Base-by-base conservation (phyloP, 2,797 vertebrate species). In the Propithecus deckenii region DNA sequence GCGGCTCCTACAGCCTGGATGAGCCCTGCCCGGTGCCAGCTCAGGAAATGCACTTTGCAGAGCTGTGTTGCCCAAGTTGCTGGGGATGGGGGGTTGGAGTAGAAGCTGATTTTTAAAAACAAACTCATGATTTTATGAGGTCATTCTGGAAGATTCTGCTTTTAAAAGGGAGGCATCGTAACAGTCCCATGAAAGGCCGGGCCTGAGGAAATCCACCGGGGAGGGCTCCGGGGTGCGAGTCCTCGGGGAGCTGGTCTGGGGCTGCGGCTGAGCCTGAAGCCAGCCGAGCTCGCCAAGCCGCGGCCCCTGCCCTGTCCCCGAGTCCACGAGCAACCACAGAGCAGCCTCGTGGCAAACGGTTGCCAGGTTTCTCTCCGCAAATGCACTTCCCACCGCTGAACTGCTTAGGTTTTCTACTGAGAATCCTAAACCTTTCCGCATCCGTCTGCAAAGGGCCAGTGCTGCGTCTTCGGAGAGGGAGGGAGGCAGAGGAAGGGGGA, bases 161-260 rank as follows among this genome's bases (percentile, higher is more conserved):
- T 75, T 38, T 50, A 69, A 71, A 65, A 52, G 15, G 43, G 38
- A 63, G 17, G 15, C 25, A 41, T 71, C 63, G 4, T 87, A 43
- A 75, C 67, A 87, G 71, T 4, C 38, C 69, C 28, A 20, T 11
- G 23, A 71, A 83, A 43, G 12, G n/a, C 76, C 22, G 20, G 63
- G 43, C 55, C 30, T 32, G 41, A 0, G 22, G 7, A 14, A 28
- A 38, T 30, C 4, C 23, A 32, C 28, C 5, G 2, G 52, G 83
- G 38, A 81, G 52, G 50, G 5, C 41, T 2, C 18, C 1, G 0
- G 25, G 23, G 10, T 7, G 50, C 2, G 11, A 61, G 11, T 12
- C 18, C 79, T 9, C 0, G 0, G 38, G 61, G n/a, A 11, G 8
- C 20, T 3, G 2, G 0, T 4, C 28, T 17, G 30, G 1, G 30